Evolutionary conservation across 1,140 invertebrate genomes (phyloP).

Genomic region (Tetragnatha versicolor): DNA sequence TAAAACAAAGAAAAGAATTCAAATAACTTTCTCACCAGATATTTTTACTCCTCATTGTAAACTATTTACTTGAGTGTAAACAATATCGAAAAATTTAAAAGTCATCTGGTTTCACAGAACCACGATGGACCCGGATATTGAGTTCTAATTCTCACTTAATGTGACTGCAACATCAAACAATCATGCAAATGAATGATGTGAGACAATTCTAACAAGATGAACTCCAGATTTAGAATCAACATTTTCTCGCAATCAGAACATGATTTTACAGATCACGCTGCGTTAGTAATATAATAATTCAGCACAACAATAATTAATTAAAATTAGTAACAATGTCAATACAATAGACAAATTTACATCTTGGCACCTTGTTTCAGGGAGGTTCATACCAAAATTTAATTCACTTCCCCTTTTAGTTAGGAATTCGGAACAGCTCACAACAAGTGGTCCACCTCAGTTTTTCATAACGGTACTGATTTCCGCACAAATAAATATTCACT

Average conservation of each 20-base stretch:
- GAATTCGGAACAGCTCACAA: neutral
- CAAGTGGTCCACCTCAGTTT: neutral
- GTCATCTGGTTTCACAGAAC: too few species aligned
- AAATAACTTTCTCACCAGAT: too few species aligned
- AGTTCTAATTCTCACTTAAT: too few species aligned
- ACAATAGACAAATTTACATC: conserved; percentile 39
- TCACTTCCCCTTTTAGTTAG: conserved; percentile 6
- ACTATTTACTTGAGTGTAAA: too few species aligned
- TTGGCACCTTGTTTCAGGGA: conserved; percentile 35
- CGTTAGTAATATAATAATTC: neutral
- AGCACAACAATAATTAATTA: conserved; percentile 18
- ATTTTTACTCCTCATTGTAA: too few species aligned
- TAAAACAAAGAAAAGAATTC: too few species aligned
- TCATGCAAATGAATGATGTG: neutral
- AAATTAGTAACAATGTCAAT: conserved; percentile 32
- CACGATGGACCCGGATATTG: too few species aligned
- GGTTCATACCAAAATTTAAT: neutral
- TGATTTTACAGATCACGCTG: neutral
- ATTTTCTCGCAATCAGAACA: neutral
- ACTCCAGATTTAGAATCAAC: neutral
- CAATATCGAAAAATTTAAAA: too few species aligned
- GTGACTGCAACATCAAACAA: conserved; percentile 20
- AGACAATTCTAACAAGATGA: neutral
- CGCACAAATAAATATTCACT: conserved; percentile 88
- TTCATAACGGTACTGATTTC: conserved; percentile 62